phyloP scores from a whole-genome alignment of 1,140 invertebrate species.

The Manduca sexta region DNA sequence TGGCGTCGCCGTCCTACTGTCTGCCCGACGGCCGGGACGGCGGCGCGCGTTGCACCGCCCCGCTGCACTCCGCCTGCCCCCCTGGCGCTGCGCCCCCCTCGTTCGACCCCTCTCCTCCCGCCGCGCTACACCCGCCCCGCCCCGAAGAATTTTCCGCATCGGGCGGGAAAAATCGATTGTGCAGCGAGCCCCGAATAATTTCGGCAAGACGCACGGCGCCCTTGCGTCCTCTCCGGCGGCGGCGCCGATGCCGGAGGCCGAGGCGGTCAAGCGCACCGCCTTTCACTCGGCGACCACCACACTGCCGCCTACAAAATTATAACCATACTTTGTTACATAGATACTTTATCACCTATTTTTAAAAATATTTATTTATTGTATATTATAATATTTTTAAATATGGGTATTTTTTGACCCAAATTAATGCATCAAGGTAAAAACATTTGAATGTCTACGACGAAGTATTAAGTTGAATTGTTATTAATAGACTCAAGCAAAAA shows the following conservation, averaged over 20 bases:
- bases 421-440: too few species aligned
- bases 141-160: constrained; percentile 68
- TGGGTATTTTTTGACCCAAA: too few species aligned
- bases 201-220: constrained; percentile 69
- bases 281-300: constrained; percentile 24
- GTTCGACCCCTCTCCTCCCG: constrained; percentile 31
- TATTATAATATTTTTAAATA: too few species aligned
- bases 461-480: too few species aligned
- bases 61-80: constrained; percentile 63
- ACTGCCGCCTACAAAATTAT: too few species aligned
- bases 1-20: constrained; percentile 69
- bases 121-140: constrained; percentile 53
- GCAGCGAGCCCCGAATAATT: constrained; percentile 69
- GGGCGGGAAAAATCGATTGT: constrained; percentile 70
- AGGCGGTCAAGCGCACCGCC: constrained; percentile 49
- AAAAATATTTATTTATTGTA: too few species aligned
- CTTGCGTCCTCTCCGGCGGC: constrained; percentile 49
- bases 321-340: too few species aligned
- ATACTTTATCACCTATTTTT: too few species aligned
- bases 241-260: constrained; percentile 21
- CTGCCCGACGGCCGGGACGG: constrained; percentile 57
- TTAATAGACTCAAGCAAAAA: too few species aligned
- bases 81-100: constrained; percentile 43
- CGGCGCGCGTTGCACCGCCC: constrained; percentile 66
- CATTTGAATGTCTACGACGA: too few species aligned